Evolutionary conservation across 2,888 invertebrate species (phyloP).

Genomic region (Pinctada fucata): DNA sequence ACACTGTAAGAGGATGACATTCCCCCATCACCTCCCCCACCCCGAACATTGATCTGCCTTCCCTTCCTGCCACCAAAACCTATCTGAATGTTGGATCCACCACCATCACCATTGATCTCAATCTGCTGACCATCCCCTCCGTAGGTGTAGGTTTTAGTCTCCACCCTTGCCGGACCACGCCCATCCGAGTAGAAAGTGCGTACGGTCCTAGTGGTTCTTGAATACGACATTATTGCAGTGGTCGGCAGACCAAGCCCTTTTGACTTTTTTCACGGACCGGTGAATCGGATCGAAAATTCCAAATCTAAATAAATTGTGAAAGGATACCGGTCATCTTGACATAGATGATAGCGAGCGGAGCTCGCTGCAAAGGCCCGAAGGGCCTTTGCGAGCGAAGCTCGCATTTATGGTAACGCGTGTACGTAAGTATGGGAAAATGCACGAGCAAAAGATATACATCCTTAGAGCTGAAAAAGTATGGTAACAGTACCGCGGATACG

Average conservation of each 20-base stretch:
- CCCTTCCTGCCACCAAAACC: conserved; percentile 26
- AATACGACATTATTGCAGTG: conserved; percentile 23
- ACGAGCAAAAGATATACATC: too few relatives aligned
- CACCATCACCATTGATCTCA: conserved; percentile 47
- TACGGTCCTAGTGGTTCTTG: conserved; percentile 54
- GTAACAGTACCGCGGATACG: too few relatives aligned
- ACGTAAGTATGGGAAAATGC: too few relatives aligned
- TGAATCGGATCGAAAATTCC: neutral
- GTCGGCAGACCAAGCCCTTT: neutral
- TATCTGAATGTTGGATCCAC: conserved; percentile 48
- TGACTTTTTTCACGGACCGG: conserved; percentile 11
- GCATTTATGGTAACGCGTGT: too few relatives aligned
- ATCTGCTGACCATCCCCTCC: conserved; percentile 54
- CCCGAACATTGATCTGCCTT: conserved; percentile 19
- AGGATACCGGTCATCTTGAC: too few relatives aligned
- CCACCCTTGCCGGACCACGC: conserved; percentile 54
- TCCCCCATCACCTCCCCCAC: conserved; percentile 43
- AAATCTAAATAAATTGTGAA: too few relatives aligned
- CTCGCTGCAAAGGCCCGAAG: too few relatives aligned
- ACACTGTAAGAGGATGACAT: neutral
- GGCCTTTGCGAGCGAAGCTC: too few relatives aligned
- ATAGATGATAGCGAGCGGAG: too few relatives aligned
- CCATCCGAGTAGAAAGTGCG: conserved; percentile 63
- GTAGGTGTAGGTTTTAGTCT: conserved; percentile 61
- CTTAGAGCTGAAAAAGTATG: too few relatives aligned